Percentiles rank a stretch among this genome's conserved stretches.
Conservation (phyloP, 2,797 vertebrate species). For the Schizopygopsis malacanthus region DNA sequence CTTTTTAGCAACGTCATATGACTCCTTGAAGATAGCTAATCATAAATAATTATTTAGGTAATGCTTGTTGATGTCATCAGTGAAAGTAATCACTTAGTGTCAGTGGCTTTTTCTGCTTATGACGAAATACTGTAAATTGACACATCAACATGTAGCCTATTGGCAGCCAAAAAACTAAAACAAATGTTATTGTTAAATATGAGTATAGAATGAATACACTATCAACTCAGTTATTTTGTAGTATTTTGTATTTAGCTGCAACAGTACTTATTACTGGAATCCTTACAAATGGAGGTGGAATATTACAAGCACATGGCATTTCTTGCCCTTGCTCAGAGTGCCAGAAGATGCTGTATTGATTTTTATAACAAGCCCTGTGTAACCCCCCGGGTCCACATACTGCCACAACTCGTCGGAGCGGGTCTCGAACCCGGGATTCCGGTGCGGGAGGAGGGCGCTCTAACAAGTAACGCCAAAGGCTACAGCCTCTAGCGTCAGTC, state of each 20-base stretch:
- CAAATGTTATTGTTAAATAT: background rate
- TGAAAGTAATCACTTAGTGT: background rate
- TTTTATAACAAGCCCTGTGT: conserved; percentile 19
- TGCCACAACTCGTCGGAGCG: too few relatives aligned
- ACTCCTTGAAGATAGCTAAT: background rate
- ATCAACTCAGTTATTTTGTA: background rate
- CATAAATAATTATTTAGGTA: background rate
- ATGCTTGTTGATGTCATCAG: background rate
- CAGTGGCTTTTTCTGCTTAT: background rate
- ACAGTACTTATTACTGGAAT: background rate
- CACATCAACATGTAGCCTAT: background rate
- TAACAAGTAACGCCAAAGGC: too few relatives aligned
- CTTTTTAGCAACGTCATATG: too few relatives aligned
- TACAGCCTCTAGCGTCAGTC: too few relatives aligned
- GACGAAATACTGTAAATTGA: background rate
- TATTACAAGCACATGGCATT: background rate
- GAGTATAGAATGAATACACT: background rate
- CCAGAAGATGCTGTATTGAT: background rate
- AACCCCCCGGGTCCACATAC: too few relatives aligned
- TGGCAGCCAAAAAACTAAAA: background rate
- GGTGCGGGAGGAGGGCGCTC: too few relatives aligned
- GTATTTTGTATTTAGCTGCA: background rate
- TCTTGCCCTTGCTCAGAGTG: background rate
- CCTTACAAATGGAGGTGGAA: background rate
- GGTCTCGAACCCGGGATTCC: too few relatives aligned